Base-by-base conservation (phyloP, 2,888 invertebrate species). In the Imbricaverruca yamaguchii region DNA sequence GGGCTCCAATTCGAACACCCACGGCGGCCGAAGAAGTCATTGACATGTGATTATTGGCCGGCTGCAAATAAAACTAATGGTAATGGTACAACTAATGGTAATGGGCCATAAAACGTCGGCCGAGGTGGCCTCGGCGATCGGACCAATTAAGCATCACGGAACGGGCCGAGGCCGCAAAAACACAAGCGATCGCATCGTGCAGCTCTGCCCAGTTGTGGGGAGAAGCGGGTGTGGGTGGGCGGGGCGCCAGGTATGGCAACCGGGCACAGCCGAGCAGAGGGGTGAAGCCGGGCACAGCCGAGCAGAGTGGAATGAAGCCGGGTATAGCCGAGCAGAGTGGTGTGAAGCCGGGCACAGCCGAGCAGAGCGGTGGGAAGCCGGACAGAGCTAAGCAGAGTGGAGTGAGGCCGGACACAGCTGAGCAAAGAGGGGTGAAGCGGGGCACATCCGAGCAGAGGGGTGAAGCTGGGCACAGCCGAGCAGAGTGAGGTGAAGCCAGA, bases 41-140 rank as follows among this genome's bases (percentile, higher is more conserved):
- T 39, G 4, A 4, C 4, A 39, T 39, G 39, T 39, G 39, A 39
- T 39, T 69, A 69, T 69, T 39, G 69, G 69, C 69, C 25, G 69
- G 39, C 25, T 69, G 69, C 69, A 23, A 69, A 69, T 69, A 69
- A 69, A 69, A 69, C 69, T 69, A 69, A 69, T 39, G 39, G 39
- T 39, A 39, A 39, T 39, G 39, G 39, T 39, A 39, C 39, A 39
- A 39, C 39, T 39, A 39, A 39, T 69, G 69, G 69, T 69, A 69
- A 69, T 69, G 69, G 69, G 7, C 69, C 69, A 69, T 69, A 15
- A 69, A 69, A 39, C 12, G 25, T 11, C 69, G 39, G 10, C 23
- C 7, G 39, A 3, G 69, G 39, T 69, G 39, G 15, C 10, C 39
- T 0, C 7, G 69, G 39, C 61, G 69, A 69, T 69, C 15, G 39